Conservation (phyloP, 2,113 vertebrate species). For the Naja naja region DNA sequence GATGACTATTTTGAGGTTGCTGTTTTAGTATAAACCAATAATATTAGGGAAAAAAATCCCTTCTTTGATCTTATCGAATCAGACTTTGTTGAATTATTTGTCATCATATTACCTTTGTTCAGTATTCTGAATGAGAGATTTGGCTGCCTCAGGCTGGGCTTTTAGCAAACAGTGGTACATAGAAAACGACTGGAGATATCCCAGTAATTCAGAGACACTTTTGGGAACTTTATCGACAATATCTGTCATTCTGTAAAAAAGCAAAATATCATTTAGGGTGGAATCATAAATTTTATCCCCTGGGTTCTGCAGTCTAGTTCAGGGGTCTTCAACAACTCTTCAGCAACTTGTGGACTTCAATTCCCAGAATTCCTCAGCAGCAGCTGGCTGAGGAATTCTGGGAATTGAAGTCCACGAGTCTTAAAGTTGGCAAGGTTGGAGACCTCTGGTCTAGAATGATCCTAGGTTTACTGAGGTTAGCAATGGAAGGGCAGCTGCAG, state of each 20-base stretch:
- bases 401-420: too few species aligned
- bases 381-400: too few species aligned
- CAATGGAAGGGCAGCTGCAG: not conserved
- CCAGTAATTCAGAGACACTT: constrained; percentile 68
- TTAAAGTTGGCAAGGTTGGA: too few species aligned
- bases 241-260: constrained; percentile 67
- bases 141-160: constrained; percentile 68
- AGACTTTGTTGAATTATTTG: rapidly evolving
- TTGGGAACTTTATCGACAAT: constrained; percentile 60
- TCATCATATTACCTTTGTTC: constrained; percentile 69
- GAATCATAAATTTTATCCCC: not conserved
- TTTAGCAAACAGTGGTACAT: constrained; percentile 69
- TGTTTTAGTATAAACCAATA: not conserved
- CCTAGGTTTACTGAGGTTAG: not conserved
- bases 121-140: constrained; percentile 63
- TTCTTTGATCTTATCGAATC: not conserved
- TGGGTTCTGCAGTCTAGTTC: too few species aligned
- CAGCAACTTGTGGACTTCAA: too few species aligned
- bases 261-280: not conserved
- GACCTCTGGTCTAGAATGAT: not conserved
- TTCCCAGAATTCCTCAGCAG: too few species aligned
- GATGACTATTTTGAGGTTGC: not conserved
- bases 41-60: not conserved
- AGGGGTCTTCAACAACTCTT: too few species aligned
- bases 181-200: constrained; percentile 76